These are phyloP conservation scores for Cheumatopsyche charites DNA, from an alignment of 1,140 invertebrate genomes.

Conservation along the genomic window DNA sequence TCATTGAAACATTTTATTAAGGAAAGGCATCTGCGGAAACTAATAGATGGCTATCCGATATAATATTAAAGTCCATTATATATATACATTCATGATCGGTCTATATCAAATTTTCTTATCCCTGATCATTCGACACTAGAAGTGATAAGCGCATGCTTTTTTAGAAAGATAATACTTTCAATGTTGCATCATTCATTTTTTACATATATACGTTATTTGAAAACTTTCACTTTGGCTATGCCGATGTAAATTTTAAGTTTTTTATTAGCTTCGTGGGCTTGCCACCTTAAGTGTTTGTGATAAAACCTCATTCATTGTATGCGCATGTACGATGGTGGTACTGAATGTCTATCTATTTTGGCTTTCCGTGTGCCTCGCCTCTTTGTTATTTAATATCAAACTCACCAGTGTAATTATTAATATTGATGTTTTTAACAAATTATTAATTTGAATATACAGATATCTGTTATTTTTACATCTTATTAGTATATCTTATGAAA, in stretches of 20 bases:
- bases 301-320: slow-evolving; percentile 36
- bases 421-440: slow-evolving; percentile 14
- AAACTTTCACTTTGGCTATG: slow-evolving; percentile 3
- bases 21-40: slow-evolving; percentile 44
- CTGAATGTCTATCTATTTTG: slow-evolving; percentile 45
- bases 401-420: slow-evolving; percentile 16
- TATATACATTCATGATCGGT: neutral
- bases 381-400: slow-evolving; percentile 26
- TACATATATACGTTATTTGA: neutral
- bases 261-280: slow-evolving; percentile 5
- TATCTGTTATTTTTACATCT: neutral
- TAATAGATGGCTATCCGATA: slow-evolving; percentile 37
- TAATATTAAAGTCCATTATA: slow-evolving; percentile 3
- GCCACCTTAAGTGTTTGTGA: slow-evolving; percentile 12
- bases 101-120: slow-evolving; percentile 12
- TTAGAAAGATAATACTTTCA: slow-evolving; percentile 15
- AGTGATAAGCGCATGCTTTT: slow-evolving; percentile 35
- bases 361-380: slow-evolving; percentile 47
- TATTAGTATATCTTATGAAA: no score
- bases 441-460: neutral
- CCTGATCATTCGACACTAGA: slow-evolving; percentile 10
- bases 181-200: slow-evolving; percentile 40
- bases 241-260: slow-evolving; percentile 17
- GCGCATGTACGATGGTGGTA: slow-evolving; percentile 44
- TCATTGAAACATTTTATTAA: neutral